Evolutionary conservation across 2,797 vertebrate genomes (phyloP), one percentile per base, ranked within the genome.

Genomic region (Trachurus trachurus): DNA sequence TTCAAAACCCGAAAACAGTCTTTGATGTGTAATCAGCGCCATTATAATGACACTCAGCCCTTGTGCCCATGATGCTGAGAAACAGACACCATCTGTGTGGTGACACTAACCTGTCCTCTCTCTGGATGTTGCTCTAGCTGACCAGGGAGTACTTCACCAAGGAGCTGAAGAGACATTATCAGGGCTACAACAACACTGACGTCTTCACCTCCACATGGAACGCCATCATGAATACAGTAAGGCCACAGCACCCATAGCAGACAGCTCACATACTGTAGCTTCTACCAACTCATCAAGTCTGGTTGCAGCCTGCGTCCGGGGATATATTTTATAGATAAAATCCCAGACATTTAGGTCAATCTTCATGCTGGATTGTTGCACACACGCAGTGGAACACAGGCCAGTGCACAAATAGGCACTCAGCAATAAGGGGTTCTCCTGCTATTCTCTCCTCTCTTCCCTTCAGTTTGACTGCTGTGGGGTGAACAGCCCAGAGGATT

Each of bases 141-240:
- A 98, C 97, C 75, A 96, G 97, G 47, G 97, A 98, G 83, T 97
- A 97, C 92, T 99, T 99, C 92, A 97, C 97, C 85, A 97, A 97
- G 92, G 97, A 98, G 84, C 94, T 99, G 85, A 97, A 96, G 95
- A 96, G 94, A 66, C 96, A 97, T 84, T 98, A 98, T 86, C 95
- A 96, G 85, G 96, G 97, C 82, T 95, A 96, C 91, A 99, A 99
- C 0, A 96, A 97, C 91, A 96, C 96, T 0, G 97, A 99, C 0
- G 93, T 97, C 88, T 98, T 98, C 92, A 97, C 97, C 8, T 95
- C 96, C 80, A 98, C 97, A 70, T 99, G 98, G 97, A 99, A 98
- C 58, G 97, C 97, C 1, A 96, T 98, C 85, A 99, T 99, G 98
- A 97, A 94, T 87, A 98, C 97, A n/a, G 98, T 98, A 93, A 97